Evolutionary conservation across 2,113 vertebrate genomes (phyloP).

Genomic region (Dicrurus megarhynchus): DNA sequence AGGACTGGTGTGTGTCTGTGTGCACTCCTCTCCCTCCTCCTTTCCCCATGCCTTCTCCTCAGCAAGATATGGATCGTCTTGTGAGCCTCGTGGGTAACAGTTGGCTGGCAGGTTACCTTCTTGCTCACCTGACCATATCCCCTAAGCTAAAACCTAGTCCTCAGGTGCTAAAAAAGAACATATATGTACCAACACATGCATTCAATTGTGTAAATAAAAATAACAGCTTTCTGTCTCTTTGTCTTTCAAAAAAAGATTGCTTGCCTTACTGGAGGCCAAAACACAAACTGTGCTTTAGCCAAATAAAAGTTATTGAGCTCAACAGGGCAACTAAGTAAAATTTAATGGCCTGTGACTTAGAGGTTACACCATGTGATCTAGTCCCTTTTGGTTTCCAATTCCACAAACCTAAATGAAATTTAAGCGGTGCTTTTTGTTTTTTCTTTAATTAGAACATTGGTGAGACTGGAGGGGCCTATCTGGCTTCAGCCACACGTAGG

Average conservation of each 20-base stretch:
- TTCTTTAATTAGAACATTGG: conserved; percentile 7
- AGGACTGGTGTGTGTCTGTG: neutral
- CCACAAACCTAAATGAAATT: conserved; percentile 37
- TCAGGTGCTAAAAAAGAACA: neutral
- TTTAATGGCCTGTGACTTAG: conserved; percentile 43
- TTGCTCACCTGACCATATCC: neutral
- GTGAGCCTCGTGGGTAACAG: neutral
- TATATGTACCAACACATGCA: neutral
- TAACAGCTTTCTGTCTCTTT: neutral
- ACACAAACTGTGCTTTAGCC: neutral
- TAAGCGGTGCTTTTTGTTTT: neutral
- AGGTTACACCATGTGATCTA: conserved; percentile 29
- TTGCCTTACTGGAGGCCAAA: neutral
- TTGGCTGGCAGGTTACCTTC: neutral
- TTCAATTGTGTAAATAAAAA: neutral
- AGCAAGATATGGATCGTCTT: rapidly evolving
- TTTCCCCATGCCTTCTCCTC: neutral
- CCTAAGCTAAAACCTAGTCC: neutral
- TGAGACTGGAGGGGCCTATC: conserved; percentile 31
- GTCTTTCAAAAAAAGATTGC: neutral
- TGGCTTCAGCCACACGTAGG: neutral
- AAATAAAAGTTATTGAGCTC: conserved; percentile 53
- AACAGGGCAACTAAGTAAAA: conserved; percentile 35
- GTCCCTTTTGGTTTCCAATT: conserved; percentile 19
- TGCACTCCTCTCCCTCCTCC: neutral